Evolutionary conservation across 2,888 invertebrate species (phyloP), one percentile per base, ranked within the genome.

Genomic region (Parascotia fuliginaria): DNA sequence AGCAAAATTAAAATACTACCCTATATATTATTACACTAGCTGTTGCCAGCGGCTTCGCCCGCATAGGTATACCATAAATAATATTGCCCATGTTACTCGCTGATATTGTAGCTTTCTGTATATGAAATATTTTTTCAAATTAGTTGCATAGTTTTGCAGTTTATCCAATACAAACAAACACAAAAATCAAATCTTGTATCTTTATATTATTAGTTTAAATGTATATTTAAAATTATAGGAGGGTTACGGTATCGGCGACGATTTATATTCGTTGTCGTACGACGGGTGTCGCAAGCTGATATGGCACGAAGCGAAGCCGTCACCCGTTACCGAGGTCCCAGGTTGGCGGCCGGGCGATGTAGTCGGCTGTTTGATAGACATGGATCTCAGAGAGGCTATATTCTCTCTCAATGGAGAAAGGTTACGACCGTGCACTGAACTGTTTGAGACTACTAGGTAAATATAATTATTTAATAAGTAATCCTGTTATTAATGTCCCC

Each of bases 201-300:
- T 24, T 1, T 24, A 9, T 6, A 7, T 7, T 9, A 9, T 48
- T 37, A n/a, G 4, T 11, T 32, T 7, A 24, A 9, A 28, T 16
- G 12, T n/a, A 24, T 40, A 22, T 7, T 11, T 13, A 4, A 13
- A 12, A 15, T 24, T 24, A 24, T 15, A 97, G 97, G 98, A 98
- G 81, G 98, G 98, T 0, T 98, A 96, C 88, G 98, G 98, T n/a
- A 97, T 98, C 51, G 98, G 98, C 4, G 98, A 98, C 77, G 98
- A 98, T 78, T 93, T 95, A 57, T 97, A 94, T 87, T 98, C 98
- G 0, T 89, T 98, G 54, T 96, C 98, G 0, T 98, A 97, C 83
- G 98, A 98, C 84, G 98, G 98, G 0, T 98, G 98, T 81, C 94
- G 98, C 32, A 95, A 95, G 79, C 88, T 98, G 48, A 94, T 98